Evolutionary conservation across 2,888 invertebrate genomes (phyloP).

Genomic region (Cerceris ruficornis): DNA sequence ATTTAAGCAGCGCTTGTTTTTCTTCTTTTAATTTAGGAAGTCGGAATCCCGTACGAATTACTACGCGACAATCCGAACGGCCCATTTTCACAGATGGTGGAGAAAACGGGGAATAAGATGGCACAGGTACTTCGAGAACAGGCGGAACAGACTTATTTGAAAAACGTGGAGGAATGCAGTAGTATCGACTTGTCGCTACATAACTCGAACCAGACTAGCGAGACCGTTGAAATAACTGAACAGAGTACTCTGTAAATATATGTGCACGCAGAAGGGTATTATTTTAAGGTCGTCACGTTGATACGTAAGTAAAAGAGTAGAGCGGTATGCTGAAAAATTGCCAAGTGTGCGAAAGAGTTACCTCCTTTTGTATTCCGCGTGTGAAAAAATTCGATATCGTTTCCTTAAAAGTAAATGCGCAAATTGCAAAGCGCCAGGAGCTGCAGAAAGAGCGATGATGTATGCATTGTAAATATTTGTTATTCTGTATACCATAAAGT

Average conservation of each 20-base stretch:
- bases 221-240: neutral
- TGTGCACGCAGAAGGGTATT: neutral
- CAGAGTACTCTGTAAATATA: constrained; percentile 17
- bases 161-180: constrained; percentile 27
- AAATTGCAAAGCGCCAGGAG: no score
- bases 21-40: constrained; percentile 82
- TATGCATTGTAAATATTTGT: no score
- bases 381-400: no score
- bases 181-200: neutral
- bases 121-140: constrained; percentile 82
- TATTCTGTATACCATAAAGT: no score
- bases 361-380: no score
- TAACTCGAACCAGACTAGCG: constrained; percentile 1
- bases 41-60: constrained; percentile 87
- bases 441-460: no score
- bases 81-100: constrained; percentile 87
- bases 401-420: no score
- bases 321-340: neutral
- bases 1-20: no score
- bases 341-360: no score
- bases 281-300: neutral
- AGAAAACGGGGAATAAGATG: constrained; percentile 86
- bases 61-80: constrained; percentile 84
- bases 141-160: constrained; percentile 73
- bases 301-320: neutral